phyloP scores from a whole-genome alignment of 2,888 invertebrate species.

The Bombylius major region DNA sequence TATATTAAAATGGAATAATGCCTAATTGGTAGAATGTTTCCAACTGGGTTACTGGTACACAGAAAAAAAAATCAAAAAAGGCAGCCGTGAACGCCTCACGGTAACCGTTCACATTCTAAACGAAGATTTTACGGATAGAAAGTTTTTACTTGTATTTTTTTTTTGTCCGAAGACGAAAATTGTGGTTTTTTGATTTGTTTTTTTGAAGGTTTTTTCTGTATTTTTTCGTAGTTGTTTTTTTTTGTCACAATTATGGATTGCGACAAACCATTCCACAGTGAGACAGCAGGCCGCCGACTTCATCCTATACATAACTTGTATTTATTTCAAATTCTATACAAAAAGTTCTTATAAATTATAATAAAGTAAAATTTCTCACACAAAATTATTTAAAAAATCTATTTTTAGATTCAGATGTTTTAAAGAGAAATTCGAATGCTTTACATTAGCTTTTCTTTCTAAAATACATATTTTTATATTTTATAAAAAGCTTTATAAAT shows the following conservation, averaged over 20 bases:
- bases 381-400: no score
- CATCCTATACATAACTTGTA: background rate
- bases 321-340: background rate
- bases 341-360: background rate
- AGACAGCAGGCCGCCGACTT: background rate
- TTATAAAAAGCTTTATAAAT: no score
- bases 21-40: no score
- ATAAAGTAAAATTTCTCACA: background rate
- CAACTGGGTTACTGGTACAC: no score
- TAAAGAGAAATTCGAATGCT: no score
- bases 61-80: background rate
- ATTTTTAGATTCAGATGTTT: no score
- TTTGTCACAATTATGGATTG: background rate
- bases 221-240: background rate
- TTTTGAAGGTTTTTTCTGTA: background rate
- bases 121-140: background rate
- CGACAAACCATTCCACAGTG: background rate
- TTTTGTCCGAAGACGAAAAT: background rate
- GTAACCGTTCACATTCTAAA: conserved; percentile 1
- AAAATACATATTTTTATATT: no score
- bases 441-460: no score
- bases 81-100: conserved; percentile 1
- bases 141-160: background rate
- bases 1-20: no score
- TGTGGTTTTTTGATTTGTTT: background rate